Evolutionary conservation across 2,797 vertebrate species (phyloP).

Genomic region (Holocentrus rufus): DNA sequence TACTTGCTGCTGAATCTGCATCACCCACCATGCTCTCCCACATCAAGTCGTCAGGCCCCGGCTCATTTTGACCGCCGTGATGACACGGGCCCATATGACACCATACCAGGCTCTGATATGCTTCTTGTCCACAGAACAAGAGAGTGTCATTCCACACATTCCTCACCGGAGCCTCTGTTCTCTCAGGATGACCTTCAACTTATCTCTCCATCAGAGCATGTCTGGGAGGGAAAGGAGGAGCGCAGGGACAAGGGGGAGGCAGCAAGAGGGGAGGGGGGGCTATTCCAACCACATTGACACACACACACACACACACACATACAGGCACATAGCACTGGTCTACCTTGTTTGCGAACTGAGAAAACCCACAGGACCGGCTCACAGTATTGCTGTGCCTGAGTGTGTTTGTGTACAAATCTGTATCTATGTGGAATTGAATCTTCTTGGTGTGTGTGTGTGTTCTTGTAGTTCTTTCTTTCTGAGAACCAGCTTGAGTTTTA

Average conservation of each 20-base stretch:
- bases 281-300: constrained; percentile 20
- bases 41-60: constrained; percentile 30
- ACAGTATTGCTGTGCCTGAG: constrained; percentile 31
- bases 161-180: constrained; percentile 79
- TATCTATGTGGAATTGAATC: constrained; percentile 34
- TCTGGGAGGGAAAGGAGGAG: constrained; percentile 63
- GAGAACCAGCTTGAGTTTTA: constrained; percentile 30
- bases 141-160: constrained; percentile 81
- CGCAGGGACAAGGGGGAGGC: constrained; percentile 17
- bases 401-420: constrained; percentile 26
- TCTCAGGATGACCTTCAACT: constrained; percentile 82
- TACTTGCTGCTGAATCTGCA: constrained; percentile 38
- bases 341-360: constrained; percentile 44
- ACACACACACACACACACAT: constrained; percentile 32
- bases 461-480: not conserved
- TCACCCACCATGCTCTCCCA: constrained; percentile 11
- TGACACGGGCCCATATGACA: constrained; percentile 70
- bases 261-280: constrained; percentile 29
- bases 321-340: constrained; percentile 54
- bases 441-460: constrained; percentile 14
- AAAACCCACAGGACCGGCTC: constrained; percentile 42
- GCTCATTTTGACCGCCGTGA: constrained; percentile 44
- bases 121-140: constrained; percentile 72
- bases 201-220: constrained; percentile 84
- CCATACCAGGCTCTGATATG: constrained; percentile 66